Evolutionary conservation across 2,888 invertebrate species (phyloP), one percentile per base, ranked within the genome.

Genomic region (Plagodis dolabraria): DNA sequence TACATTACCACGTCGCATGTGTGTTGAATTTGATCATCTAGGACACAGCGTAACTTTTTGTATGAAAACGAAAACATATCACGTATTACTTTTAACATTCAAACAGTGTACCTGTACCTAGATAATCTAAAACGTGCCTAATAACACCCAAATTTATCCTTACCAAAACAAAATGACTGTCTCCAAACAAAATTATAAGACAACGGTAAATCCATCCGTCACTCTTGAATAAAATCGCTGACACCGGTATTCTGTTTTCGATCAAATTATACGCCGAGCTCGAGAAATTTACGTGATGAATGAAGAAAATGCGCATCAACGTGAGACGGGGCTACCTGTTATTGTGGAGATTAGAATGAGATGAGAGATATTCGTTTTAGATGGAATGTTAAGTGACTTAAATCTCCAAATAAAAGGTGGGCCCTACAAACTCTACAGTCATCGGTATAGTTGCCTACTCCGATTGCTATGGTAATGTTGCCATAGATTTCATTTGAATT

Each of bases 361-460:
- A 82, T 66, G 72, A 64, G 68, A 68, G 70, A 82, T 83, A 83
- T 86, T 85, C 86, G 80, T 83, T 86, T 80, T 77, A 78, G 77
- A 80, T 78, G 80, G 80, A 86, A 87, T 85, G 83, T 85, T 87
- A 88, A 90, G 83, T 85, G 86, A 89, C 89, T 91, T 87, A 90
- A 92, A 87, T 87, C 86, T 82, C 80, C 83, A 86, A 87, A 89
- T 89, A 89, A 87, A 88, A 89, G 88, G 89, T 89, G 78, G 79
- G 82, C 75, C 22, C 22, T 80, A 85, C 73, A 71, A 75, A 84
- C 83, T 88, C 86, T 83, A 84, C 89, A 84, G 83, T 88, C 86
- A 84, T 84, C 89, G 78, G 74, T 70, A 53, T 51, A 52, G 57
- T 53, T 44, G 47, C 63, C 60, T 57, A 63, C 72, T 69, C 33